Conservation (phyloP, 2,888 invertebrate genomes). For the Machimus rusticus region DNA sequence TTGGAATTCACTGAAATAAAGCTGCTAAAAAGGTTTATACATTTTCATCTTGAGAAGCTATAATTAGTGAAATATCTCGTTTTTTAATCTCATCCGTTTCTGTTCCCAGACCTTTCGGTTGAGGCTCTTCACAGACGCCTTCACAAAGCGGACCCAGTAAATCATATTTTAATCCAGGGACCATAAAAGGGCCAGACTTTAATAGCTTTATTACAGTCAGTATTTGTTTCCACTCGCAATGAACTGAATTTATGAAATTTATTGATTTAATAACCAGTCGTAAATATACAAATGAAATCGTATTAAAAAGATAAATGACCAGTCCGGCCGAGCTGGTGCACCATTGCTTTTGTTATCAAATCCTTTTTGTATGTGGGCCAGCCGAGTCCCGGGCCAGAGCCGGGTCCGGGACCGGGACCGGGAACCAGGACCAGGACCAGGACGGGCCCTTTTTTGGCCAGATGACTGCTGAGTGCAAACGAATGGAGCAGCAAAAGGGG, state of each 20-base stretch:
- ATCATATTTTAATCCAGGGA: conserved; percentile 8
- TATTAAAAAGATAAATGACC: conserved; percentile 38
- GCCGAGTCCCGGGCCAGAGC: background rate
- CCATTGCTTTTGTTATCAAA: conserved; percentile 30
- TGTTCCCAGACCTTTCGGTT: background rate
- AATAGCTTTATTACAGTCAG: conserved; percentile 27
- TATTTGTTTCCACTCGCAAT: conserved; percentile 26
- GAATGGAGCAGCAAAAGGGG: background rate
- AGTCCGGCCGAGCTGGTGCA: conserved; percentile 23
- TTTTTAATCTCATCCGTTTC: background rate
- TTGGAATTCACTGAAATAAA: background rate
- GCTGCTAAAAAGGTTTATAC: background rate
- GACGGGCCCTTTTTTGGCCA: background rate
- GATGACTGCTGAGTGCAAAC: conserved; percentile 12
- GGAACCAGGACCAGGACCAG: background rate
- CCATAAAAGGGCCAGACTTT: conserved; percentile 9
- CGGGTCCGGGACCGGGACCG: background rate
- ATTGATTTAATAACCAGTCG: conserved; percentile 41
- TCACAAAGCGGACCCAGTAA: background rate
- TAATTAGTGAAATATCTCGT: background rate
- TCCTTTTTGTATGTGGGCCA: conserved; percentile 31
- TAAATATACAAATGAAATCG: conserved; percentile 40
- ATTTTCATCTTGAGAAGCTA: background rate
- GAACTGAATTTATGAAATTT: conserved; percentile 42
- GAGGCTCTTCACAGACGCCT: background rate